phyloP scores from a whole-genome alignment of 2,888 invertebrate species.

The Nyleta sp. region DNA sequence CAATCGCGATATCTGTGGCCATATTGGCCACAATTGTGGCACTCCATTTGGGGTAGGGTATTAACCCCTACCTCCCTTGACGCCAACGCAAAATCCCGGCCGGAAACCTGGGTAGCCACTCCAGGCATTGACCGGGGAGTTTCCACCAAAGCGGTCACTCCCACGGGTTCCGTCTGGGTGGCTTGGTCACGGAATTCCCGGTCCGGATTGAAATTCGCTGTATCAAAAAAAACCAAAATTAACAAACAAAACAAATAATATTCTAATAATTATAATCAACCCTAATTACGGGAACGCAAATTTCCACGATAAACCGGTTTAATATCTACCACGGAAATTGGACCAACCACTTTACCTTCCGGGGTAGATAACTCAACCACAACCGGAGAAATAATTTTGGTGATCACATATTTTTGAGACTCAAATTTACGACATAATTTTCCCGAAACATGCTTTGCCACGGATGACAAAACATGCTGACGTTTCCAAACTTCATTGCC shows the following conservation, averaged over 20 bases:
- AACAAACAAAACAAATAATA: slow-evolving; percentile 2
- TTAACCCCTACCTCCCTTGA: background rate
- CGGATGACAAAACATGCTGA: slow-evolving; percentile 26
- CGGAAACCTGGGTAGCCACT: slow-evolving; percentile 6
- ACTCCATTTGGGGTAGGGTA: background rate
- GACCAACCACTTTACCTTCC: slow-evolving; percentile 8
- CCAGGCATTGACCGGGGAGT: slow-evolving; percentile 2
- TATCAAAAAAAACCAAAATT: slow-evolving; percentile 1
- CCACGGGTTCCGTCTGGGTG: slow-evolving; percentile 7
- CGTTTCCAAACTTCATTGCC: slow-evolving; percentile 36
- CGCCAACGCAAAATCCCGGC: background rate
- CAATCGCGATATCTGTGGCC: background rate
- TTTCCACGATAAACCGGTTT: slow-evolving; percentile 22
- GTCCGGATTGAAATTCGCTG: background rate
- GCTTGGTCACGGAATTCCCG: background rate
- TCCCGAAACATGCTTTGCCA: slow-evolving; percentile 9
- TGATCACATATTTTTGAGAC: slow-evolving; percentile 12
- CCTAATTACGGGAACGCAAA: slow-evolving; percentile 3
- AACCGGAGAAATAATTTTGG: slow-evolving; percentile 18
- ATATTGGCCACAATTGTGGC: background rate
- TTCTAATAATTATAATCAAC: no score
- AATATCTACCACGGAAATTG: slow-evolving; percentile 28
- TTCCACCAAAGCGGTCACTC: slow-evolving; percentile 1
- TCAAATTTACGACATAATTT: slow-evolving; percentile 30
- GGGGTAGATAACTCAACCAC: slow-evolving; percentile 27